These are phyloP conservation scores for Peromyscus aztecus DNA, from an alignment of 2,797 vertebrate genomes.

Conservation along the genomic window DNA sequence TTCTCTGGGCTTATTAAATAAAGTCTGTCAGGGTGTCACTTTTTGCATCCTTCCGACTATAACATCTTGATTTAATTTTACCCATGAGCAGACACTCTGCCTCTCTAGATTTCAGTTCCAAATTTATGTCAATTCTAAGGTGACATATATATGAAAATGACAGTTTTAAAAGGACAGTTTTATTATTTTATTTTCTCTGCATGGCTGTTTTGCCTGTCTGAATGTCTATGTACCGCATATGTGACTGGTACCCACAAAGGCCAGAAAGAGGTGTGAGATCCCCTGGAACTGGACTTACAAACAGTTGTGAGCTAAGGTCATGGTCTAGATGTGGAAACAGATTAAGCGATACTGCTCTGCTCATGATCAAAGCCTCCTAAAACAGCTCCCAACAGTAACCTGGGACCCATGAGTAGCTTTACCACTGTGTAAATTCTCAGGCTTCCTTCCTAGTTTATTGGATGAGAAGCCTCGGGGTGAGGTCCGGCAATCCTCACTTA, in stretches of 20 bases:
- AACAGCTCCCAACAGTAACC: not conserved
- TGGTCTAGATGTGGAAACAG: not conserved
- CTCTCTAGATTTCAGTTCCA: conserved; percentile 57
- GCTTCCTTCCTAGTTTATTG: not conserved
- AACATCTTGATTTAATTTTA: conserved; percentile 55
- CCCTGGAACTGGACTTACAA: not conserved
- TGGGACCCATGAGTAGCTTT: not conserved
- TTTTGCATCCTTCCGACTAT: conserved; percentile 40
- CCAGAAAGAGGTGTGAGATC: not conserved
- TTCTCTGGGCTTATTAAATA: conserved; percentile 47
- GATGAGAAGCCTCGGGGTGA: not conserved
- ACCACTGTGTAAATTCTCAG: not conserved
- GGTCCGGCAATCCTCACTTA: not conserved
- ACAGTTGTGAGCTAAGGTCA: not conserved
- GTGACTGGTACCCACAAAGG: not conserved
- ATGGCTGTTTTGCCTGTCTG: no score
- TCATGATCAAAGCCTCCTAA: not conserved
- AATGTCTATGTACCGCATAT: not conserved
- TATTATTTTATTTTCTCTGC: not conserved
- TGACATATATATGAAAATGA: conserved; percentile 10
- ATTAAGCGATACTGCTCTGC: not conserved
- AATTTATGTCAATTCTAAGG: conserved; percentile 23
- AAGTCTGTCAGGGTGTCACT: not conserved
- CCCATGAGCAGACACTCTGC: not conserved
- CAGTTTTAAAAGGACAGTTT: not conserved